Evolutionary conservation across 2,888 invertebrate genomes (phyloP).

Genomic region (Clanis bilineata): DNA sequence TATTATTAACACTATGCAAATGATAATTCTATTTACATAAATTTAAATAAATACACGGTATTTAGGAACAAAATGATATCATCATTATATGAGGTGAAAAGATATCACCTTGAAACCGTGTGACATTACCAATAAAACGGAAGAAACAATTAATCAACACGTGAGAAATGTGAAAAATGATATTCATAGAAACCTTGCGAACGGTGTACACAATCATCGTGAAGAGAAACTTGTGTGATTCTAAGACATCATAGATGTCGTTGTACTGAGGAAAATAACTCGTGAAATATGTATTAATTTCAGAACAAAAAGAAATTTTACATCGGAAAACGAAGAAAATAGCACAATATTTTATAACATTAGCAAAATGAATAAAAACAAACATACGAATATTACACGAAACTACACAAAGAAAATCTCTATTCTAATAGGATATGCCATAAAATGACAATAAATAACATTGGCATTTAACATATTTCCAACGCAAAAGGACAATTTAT

Average conservation of each 20-base stretch:
- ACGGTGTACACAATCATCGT: constrained; percentile 13
- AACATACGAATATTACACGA: too few relatives aligned
- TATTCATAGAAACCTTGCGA: constrained; percentile 46
- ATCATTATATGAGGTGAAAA: constrained; percentile 1
- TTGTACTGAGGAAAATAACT: neutral
- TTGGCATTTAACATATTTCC: neutral
- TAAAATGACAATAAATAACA: constrained; percentile 4
- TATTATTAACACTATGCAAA: neutral
- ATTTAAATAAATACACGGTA: constrained; percentile 2
- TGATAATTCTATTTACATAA: neutral
- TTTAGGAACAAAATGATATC: neutral
- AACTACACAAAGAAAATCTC: too few relatives aligned
- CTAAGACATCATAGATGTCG: neutral
- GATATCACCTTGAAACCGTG: constrained; percentile 42
- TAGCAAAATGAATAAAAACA: too few relatives aligned
- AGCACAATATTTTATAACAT: neutral
- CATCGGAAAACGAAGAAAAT: neutral
- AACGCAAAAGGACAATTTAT: neutral
- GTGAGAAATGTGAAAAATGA: constrained; percentile 62
- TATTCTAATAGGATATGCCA: neutral
- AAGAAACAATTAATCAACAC: constrained; percentile 46
- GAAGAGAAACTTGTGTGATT: neutral
- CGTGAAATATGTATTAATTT: neutral
- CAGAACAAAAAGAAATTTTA: neutral
- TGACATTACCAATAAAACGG: constrained; percentile 49